These are phyloP conservation scores for Oasisia sp. DNA, from an alignment of 2,888 invertebrate genomes.

Conservation along the genomic window DNA sequence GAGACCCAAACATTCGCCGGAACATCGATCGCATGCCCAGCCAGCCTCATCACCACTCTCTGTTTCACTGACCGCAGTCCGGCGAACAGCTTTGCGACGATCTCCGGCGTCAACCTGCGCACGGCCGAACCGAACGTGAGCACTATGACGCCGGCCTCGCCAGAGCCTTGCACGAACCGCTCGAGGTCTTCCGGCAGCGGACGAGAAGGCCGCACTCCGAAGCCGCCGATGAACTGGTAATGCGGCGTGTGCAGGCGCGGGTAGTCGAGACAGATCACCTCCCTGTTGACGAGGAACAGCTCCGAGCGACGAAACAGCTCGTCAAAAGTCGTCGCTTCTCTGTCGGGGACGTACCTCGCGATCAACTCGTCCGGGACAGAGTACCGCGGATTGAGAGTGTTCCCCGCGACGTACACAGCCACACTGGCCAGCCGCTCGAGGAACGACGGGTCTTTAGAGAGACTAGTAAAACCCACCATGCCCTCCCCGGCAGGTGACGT, in stretches of 20 bases:
- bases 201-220: not conserved
- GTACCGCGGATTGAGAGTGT: not conserved
- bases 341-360: slow-evolving; percentile 21
- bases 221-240: slow-evolving; percentile 34
- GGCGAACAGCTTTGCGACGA: slow-evolving; percentile 23
- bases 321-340: slow-evolving; percentile 20
- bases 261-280: slow-evolving; percentile 31
- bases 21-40: not conserved
- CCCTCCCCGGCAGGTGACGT: slow-evolving; percentile 32
- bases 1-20: slow-evolving; percentile 28
- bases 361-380: not conserved
- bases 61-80: slow-evolving; percentile 26
- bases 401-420: not conserved
- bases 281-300: slow-evolving; percentile 33
- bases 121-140: slow-evolving; percentile 31
- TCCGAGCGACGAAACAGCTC: slow-evolving; percentile 32
- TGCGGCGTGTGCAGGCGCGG: slow-evolving; percentile 31
- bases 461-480: slow-evolving; percentile 23
- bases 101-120: not conserved
- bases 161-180: slow-evolving; percentile 23
- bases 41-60: slow-evolving; percentile 27
- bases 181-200: slow-evolving; percentile 25
- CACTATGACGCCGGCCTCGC: slow-evolving; percentile 28
- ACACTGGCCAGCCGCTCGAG: slow-evolving; percentile 22
- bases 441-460: slow-evolving; percentile 14